A percentile compares a stretch with the other conserved stretches of the same genome.
Evolutionary conservation across 2,113 vertebrate species (phyloP).

Genomic region (Camelus bactrianus): DNA sequence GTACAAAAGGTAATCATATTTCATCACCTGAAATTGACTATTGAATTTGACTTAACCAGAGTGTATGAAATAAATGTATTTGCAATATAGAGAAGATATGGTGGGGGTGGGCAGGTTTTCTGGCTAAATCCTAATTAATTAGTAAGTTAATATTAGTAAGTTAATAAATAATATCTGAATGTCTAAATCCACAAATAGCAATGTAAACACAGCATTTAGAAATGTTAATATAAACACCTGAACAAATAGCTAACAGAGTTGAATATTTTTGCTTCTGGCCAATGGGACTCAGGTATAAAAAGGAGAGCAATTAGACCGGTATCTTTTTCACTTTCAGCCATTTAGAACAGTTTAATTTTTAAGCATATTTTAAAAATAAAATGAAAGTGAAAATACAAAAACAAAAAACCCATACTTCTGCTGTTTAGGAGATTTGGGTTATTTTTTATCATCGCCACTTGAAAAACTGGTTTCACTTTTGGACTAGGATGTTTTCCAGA

Average conservation of each 20-base stretch:
- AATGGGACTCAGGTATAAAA: neutral
- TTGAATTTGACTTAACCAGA: neutral
- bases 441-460: neutral
- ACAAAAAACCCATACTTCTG: neutral
- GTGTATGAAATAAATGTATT: neutral
- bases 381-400: neutral
- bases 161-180: neutral
- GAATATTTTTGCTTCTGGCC: neutral
- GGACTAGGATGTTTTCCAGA: slow-evolving; percentile 35
- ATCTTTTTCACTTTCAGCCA: neutral
- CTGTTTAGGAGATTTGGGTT: neutral
- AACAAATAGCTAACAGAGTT: neutral
- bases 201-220: neutral
- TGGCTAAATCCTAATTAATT: neutral
- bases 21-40: neutral
- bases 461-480: slow-evolving; percentile 13
- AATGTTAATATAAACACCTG: neutral
- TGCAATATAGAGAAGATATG: neutral
- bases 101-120: neutral
- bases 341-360: slow-evolving; percentile 26
- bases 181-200: neutral
- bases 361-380: neutral
- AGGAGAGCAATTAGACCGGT: neutral
- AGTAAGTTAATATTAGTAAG: neutral
- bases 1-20: neutral